These are phyloP conservation scores for Dallia pectoralis DNA, from an alignment of 2,797 vertebrate species.

Conservation along the genomic window DNA sequence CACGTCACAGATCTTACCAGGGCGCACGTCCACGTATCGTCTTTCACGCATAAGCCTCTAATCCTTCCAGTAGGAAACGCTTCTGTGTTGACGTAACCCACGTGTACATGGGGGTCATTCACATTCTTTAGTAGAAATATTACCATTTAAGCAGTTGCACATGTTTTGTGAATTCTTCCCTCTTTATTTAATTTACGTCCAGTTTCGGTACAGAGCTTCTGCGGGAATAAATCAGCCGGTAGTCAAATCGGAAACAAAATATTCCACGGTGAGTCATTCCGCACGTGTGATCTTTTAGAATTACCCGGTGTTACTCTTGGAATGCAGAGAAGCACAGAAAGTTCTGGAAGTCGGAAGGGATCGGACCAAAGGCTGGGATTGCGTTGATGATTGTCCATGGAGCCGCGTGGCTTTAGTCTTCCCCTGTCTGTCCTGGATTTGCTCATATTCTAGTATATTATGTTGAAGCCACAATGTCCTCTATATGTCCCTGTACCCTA, in stretches of 20 bases:
- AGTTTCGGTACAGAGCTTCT: neutral
- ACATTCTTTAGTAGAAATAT: constrained; percentile 12
- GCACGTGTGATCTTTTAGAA: neutral
- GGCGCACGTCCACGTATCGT: neutral
- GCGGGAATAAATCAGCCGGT: neutral
- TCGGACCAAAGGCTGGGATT: neutral
- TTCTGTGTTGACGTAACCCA: constrained; percentile 7
- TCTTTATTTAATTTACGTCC: neutral
- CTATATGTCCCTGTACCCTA: neutral
- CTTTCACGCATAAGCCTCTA: constrained; percentile 9
- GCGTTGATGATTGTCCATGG: neutral
- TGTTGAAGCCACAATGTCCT: neutral
- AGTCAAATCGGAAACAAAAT: neutral
- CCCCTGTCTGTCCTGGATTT: neutral
- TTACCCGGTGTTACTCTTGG: neutral
- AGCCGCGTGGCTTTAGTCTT: neutral
- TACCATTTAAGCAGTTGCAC: constrained; percentile 11
- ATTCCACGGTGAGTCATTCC: neutral
- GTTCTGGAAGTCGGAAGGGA: neutral
- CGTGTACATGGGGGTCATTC: too few relatives aligned
- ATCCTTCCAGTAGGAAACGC: neutral
- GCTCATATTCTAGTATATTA: neutral
- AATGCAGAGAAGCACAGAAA: neutral
- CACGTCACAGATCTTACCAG: neutral
- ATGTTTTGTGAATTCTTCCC: neutral